Evolutionary conservation across 2,797 vertebrate genomes (phyloP).

Genomic region (Danio kyathit): DNA sequence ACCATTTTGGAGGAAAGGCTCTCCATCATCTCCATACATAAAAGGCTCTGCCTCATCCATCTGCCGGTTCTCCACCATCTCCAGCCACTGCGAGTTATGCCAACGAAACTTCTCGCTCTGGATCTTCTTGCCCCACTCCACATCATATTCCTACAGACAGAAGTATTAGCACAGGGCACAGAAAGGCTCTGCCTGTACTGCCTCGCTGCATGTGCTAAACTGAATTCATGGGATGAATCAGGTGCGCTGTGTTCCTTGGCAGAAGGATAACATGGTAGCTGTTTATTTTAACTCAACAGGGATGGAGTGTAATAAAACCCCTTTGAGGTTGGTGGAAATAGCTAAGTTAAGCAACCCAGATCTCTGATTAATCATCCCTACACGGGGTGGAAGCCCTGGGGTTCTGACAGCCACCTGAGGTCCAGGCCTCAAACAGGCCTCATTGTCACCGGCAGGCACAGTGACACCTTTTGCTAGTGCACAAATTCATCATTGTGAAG

Average conservation of each 20-base stretch:
- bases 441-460: slow-evolving; percentile 56
- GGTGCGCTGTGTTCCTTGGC: slow-evolving; percentile 50
- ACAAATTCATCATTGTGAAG: slow-evolving; percentile 57
- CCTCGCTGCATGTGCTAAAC: slow-evolving; percentile 28
- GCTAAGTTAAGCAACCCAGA: slow-evolving; percentile 35
- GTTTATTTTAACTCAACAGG: slow-evolving; percentile 68
- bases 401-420: slow-evolving; percentile 52
- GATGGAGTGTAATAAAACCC: slow-evolving; percentile 63
- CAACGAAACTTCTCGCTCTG: slow-evolving; percentile 91
- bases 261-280: slow-evolving; percentile 55
- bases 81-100: slow-evolving; percentile 95
- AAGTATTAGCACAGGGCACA: slow-evolving; percentile 7
- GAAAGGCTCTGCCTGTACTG: slow-evolving; percentile 12
- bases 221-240: slow-evolving; percentile 14
- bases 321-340: slow-evolving; percentile 64
- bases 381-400: slow-evolving; percentile 58
- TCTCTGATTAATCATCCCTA: slow-evolving; percentile 72
- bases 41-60: slow-evolving; percentile 86
- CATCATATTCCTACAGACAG: slow-evolving; percentile 86
- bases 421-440: slow-evolving; percentile 60
- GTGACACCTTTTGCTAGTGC: slow-evolving; percentile 53
- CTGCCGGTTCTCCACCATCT: slow-evolving; percentile 92
- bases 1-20: slow-evolving; percentile 84
- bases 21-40: slow-evolving; percentile 85
- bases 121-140: slow-evolving; percentile 91